Evolutionary conservation across 2,888 invertebrate species (phyloP).

Genomic region (Thereva unica): DNA sequence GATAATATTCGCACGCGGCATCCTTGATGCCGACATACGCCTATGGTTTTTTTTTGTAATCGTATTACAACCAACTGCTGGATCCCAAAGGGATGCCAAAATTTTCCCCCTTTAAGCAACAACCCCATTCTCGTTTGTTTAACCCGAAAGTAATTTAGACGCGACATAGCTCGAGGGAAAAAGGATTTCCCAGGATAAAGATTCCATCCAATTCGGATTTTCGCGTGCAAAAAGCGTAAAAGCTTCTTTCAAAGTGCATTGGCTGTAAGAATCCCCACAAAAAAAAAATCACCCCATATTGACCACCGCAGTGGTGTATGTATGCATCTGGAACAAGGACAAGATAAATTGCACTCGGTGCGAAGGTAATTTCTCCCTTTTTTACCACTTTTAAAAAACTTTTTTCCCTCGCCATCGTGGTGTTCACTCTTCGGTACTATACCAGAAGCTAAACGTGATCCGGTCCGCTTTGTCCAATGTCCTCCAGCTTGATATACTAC

Average conservation of each 20-base stretch:
- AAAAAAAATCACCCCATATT: slow-evolving; percentile 24
- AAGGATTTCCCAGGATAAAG: neutral
- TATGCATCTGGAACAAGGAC: slow-evolving; percentile 34
- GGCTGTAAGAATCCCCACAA: slow-evolving; percentile 12
- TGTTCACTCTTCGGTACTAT: slow-evolving; percentile 6
- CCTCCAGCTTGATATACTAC: slow-evolving; percentile 4
- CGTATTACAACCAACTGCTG: too few species aligned
- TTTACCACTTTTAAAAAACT: slow-evolving; percentile 31
- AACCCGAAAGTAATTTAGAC: too few species aligned
- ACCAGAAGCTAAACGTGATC: slow-evolving; percentile 20
- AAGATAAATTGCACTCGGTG: slow-evolving; percentile 41
- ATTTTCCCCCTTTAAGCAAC: too few species aligned
- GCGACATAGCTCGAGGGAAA: too few species aligned
- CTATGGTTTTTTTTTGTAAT: too few species aligned
- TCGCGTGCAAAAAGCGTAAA: slow-evolving; percentile 22
- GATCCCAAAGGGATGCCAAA: too few species aligned
- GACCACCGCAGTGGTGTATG: slow-evolving; percentile 25
- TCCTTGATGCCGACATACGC: too few species aligned
- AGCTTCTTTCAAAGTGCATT: slow-evolving; percentile 19
- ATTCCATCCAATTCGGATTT: slow-evolving; percentile 22
- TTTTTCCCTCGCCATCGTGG: slow-evolving; percentile 12
- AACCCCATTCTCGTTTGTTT: too few species aligned
- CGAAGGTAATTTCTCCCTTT: slow-evolving; percentile 40
- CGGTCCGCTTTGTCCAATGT: too few species aligned
- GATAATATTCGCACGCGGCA: too few species aligned